These are phyloP conservation scores for Aricia agestis DNA, from an alignment of 1,140 invertebrate species.

Conservation along the genomic window DNA sequence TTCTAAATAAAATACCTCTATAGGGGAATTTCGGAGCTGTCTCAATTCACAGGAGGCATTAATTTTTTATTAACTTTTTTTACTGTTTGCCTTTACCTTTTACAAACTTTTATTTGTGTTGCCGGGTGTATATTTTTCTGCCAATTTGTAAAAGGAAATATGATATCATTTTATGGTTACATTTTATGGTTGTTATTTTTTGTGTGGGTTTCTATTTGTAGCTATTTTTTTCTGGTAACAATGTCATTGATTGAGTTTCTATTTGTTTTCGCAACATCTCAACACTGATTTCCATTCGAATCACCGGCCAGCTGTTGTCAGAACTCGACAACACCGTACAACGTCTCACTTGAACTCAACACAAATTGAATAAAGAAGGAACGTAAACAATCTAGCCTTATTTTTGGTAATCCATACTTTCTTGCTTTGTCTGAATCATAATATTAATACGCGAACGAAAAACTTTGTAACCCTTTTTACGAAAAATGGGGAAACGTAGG, in stretches of 20 bases:
- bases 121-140: neutral
- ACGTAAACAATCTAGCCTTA: neutral
- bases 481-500: no score
- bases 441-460: no score
- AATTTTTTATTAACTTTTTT: slow-evolving; percentile 14
- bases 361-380: neutral
- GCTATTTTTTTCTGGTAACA: no score
- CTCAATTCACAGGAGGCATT: slow-evolving; percentile 29
- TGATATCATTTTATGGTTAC: neutral
- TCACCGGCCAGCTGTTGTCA: neutral
- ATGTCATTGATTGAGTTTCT: no score
- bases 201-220: neutral
- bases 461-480: no score
- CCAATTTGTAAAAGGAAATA: slow-evolving; percentile 1
- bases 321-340: neutral
- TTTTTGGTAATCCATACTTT: neutral
- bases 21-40: slow-evolving; percentile 33
- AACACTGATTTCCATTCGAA: neutral
- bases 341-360: neutral
- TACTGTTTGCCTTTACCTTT: slow-evolving; percentile 7
- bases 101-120: slow-evolving; percentile 1
- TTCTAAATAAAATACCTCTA: slow-evolving; percentile 64
- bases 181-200: neutral
- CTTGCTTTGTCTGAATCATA: neutral
- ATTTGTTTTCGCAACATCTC: neutral